These are phyloP conservation scores for Sinhomidia bicolor DNA, from an alignment of 2,888 invertebrate species.

Conservation along the genomic window DNA sequence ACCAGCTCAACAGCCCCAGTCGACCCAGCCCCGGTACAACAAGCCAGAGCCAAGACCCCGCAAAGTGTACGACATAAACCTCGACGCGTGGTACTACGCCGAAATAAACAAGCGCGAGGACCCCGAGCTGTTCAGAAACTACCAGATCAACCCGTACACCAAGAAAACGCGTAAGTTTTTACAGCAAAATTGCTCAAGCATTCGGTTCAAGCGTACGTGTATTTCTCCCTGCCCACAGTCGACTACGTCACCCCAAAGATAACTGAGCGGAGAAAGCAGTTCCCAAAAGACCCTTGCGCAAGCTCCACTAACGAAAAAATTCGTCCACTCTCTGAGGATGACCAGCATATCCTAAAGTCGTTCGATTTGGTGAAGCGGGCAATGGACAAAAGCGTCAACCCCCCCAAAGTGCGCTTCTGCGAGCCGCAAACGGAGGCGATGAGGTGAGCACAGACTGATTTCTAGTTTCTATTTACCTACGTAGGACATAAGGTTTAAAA, in stretches of 20 bases:
- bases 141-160: conserved; percentile 77
- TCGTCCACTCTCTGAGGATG: conserved; percentile 7
- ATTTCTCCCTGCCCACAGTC: too few relatives aligned
- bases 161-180: conserved; percentile 70
- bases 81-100: conserved; percentile 54
- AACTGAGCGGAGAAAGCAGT: conserved; percentile 42
- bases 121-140: conserved; percentile 62
- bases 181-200: neutral
- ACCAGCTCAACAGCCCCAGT: neutral
- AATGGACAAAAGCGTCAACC: conserved; percentile 11
- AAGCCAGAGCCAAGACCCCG: neutral
- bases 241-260: conserved; percentile 76
- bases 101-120: conserved; percentile 71
- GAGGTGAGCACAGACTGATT: neutral
- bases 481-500: too few relatives aligned
- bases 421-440: conserved; percentile 66
- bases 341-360: neutral
- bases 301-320: too few relatives aligned
- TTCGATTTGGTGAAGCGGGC: conserved; percentile 36
- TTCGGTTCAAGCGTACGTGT: too few relatives aligned
- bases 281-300: conserved; percentile 24
- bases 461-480: neutral
- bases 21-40: neutral
- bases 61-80: neutral
- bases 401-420: conserved; percentile 53